These are phyloP conservation scores for Scolanthus callimorphus DNA, from an alignment of 92 coral and sea anemone species.

Conservation along the genomic window DNA sequence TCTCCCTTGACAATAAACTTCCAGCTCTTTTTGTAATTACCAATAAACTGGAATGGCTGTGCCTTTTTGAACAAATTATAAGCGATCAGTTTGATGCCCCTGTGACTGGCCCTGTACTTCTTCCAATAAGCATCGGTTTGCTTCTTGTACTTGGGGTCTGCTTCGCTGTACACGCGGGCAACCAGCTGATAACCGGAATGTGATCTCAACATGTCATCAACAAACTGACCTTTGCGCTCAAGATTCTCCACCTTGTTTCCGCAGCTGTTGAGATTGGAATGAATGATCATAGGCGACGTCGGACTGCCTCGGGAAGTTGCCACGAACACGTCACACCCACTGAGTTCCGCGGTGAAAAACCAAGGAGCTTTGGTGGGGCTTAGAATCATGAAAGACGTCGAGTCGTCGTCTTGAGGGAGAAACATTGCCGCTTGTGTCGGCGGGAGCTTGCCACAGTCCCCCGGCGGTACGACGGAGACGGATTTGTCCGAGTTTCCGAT, in stretches of 20 bases:
- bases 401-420: not conserved
- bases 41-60: not conserved
- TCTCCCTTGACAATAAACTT: constrained; percentile 7
- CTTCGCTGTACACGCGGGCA: constrained; percentile 1
- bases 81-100: not conserved
- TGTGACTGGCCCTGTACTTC: not conserved
- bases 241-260: not conserved
- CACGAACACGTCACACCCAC: constrained; percentile 16
- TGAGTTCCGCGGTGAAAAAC: constrained; percentile 6
- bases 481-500: too few relatives aligned
- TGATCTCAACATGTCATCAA: not conserved
- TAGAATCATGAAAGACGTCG: constrained; percentile 3
- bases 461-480: too few relatives aligned
- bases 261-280: not conserved
- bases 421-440: too few relatives aligned
- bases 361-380: not conserved
- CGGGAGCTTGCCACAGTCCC: too few relatives aligned
- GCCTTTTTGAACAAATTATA: not conserved
- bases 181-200: not conserved
- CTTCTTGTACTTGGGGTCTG: not conserved
- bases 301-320: not conserved
- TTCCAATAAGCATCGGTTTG: not conserved
- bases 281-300: not conserved
- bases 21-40: not conserved
- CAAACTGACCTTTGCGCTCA: not conserved